Evolutionary conservation across 2,113 vertebrate genomes (phyloP), one percentile per base, ranked within the genome.

Genomic region (Caracal caracal): DNA sequence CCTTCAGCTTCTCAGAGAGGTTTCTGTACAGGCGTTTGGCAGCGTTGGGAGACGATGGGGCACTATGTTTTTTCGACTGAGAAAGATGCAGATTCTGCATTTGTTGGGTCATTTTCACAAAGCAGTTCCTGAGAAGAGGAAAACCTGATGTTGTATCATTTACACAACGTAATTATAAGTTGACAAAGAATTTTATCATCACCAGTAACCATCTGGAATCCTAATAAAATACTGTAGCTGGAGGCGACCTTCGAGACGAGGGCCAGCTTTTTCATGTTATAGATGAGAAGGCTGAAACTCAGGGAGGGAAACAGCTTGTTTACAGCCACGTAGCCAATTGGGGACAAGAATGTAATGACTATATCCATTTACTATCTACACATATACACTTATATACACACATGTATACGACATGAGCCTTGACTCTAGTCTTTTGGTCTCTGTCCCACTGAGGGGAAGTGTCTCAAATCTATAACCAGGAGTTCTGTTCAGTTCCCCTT

Each of bases 11-110:
- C 98, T 99, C 99, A 0, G 99, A 99, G 33, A 99, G 99, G 98
- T 99, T 99, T 51, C 99, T 96, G 97, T 99, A 99, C 4, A 99
- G 99, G 4, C 99, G 99, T 97, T 99, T 99, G 71, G 99, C 99
- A 0, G 99, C 99, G 33, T 91, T 99, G 35, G 99, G 99, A 15
- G 99, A 99, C 0, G 99, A 99, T 0, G 99, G 99, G 37, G 99
- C 93, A 0, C 99, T 99, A 90, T 99, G 98, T 98, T 99, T 99
- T 95, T 99, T 99, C 90, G 95, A 98, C 97, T 99, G 99, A 26
- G 99, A 98, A 95, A 99, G 98, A 96, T 99, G 99, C 33, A 99
- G 98, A 96, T 99, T 99, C 96, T 99, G 99, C 99, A 99, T 99
- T 98, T 99, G 99, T 98, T 99, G 99, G 3, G 99, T 99, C 99